Percentiles rank a stretch among this genome's conserved stretches.
Evolutionary conservation across 2,888 invertebrate species (phyloP).

Genomic region (Vesta saturnalis): DNA sequence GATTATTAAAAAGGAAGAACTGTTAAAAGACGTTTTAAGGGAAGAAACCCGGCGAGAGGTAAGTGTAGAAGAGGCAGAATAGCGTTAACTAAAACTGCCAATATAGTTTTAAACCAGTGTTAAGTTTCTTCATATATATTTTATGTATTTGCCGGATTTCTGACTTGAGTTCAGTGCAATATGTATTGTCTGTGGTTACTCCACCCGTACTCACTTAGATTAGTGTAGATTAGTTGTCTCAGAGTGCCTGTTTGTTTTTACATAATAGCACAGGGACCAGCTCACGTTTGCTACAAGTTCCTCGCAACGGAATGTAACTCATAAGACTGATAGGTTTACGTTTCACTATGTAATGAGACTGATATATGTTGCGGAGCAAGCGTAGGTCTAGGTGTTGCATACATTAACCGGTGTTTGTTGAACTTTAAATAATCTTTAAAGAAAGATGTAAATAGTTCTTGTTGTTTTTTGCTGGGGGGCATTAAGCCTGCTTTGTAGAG

Average conservation of each 20-base stretch:
- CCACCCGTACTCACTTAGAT: conserved; percentile 58
- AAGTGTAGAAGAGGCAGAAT: conserved; percentile 59
- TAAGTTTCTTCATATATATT: conserved; percentile 61
- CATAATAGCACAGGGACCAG: conserved; percentile 44
- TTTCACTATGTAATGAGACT: conserved; percentile 51
- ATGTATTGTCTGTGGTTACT: conserved; percentile 60
- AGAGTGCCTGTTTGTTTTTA: conserved; percentile 57
- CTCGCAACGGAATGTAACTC: conserved; percentile 57
- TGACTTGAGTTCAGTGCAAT: conserved; percentile 62
- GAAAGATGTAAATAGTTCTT: conserved; percentile 59
- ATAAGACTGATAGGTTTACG: conserved; percentile 61
- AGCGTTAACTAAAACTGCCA: conserved; percentile 57
- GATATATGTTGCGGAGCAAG: conserved; percentile 50
- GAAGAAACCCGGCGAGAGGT: conserved; percentile 66
- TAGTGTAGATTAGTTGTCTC: conserved; percentile 43
- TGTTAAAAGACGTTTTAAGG: conserved; percentile 61
- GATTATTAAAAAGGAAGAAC: conserved; percentile 70
- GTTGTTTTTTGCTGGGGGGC: conserved; percentile 55
- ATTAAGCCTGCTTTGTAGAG: conserved; percentile 56
- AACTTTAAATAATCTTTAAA: conserved; percentile 51
- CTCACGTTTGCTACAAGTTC: conserved; percentile 59
- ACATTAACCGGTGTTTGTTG: conserved; percentile 52
- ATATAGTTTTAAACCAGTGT: conserved; percentile 61
- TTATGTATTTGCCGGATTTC: conserved; percentile 54
- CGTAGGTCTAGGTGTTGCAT: conserved; percentile 39